Evolutionary conservation across 2,797 vertebrate genomes (phyloP).

Genomic region (Otolemur crassicaudatus): DNA sequence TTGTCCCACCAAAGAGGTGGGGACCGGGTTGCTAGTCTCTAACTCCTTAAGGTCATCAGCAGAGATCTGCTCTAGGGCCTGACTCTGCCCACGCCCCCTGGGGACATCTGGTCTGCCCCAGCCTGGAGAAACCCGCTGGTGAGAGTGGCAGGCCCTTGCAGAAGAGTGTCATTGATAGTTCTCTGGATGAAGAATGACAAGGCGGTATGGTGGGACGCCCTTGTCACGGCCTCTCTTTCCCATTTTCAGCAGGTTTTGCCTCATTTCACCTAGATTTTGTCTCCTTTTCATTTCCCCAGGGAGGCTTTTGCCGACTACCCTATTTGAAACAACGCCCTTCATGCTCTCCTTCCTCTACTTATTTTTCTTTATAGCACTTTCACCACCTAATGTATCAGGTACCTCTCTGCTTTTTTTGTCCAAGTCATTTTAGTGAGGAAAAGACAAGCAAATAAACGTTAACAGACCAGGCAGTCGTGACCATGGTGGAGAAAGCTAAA

Average conservation of each 20-base stretch:
- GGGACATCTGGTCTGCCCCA: no score
- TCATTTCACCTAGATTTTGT: neutral
- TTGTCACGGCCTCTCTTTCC: neutral
- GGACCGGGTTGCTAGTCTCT: neutral
- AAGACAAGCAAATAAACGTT: neutral
- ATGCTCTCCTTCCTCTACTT: neutral
- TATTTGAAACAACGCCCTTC: neutral
- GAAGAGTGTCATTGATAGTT: neutral
- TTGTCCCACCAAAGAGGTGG: neutral
- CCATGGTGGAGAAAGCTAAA: neutral
- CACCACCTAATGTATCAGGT: neutral
- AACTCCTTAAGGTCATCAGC: neutral
- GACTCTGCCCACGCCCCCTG: accelerated
- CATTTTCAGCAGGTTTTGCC: neutral
- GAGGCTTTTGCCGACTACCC: neutral
- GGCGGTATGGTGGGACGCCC: accelerated
- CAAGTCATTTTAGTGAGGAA: neutral
- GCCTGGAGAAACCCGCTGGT: neutral
- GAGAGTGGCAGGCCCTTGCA: accelerated
- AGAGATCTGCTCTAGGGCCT: neutral
- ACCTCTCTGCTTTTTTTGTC: neutral
- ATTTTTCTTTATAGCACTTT: neutral
- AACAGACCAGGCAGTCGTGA: neutral
- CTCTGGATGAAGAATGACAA: neutral
- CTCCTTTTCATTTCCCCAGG: neutral